These are phyloP conservation scores for Clarias batrachus DNA, from an alignment of 2,113 vertebrate species.

Conservation along the genomic window DNA sequence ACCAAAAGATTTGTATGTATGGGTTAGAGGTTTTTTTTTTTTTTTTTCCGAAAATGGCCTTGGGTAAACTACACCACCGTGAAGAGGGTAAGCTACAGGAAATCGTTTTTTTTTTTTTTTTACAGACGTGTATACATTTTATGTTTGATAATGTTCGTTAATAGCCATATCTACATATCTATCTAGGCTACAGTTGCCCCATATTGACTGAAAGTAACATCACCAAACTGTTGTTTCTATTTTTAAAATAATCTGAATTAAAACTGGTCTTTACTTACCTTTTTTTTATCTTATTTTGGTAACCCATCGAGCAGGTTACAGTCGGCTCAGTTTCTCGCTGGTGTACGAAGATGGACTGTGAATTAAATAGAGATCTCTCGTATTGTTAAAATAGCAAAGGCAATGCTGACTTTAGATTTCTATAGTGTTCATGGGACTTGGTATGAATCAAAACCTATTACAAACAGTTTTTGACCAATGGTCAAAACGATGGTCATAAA, in stretches of 20 bases:
- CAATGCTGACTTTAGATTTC: neutral
- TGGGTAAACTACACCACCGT: slow-evolving; percentile 47
- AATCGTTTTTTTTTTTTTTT: slow-evolving; percentile 6
- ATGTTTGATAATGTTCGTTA: neutral
- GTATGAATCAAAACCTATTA: neutral
- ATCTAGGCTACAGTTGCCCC: neutral
- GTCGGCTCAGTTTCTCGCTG: neutral
- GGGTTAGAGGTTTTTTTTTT: neutral
- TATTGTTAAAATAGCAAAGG: neutral
- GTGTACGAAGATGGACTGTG: neutral
- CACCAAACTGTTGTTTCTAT: neutral
- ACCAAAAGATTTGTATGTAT: neutral
- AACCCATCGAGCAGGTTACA: neutral
- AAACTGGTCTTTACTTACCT: neutral
- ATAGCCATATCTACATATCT: neutral
- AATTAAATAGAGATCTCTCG: neutral
- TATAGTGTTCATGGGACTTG: neutral
- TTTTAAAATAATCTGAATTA: neutral
- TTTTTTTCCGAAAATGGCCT: slow-evolving; percentile 35
- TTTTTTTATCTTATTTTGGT: neutral
- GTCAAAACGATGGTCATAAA: neutral
- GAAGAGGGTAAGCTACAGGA: slow-evolving; percentile 37
- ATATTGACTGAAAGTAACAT: neutral
- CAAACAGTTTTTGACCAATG: neutral
- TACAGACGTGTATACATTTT: slow-evolving; percentile 16